phyloP scores from a whole-genome alignment of 2,888 invertebrate genomes.

The Melipona bicolor region DNA sequence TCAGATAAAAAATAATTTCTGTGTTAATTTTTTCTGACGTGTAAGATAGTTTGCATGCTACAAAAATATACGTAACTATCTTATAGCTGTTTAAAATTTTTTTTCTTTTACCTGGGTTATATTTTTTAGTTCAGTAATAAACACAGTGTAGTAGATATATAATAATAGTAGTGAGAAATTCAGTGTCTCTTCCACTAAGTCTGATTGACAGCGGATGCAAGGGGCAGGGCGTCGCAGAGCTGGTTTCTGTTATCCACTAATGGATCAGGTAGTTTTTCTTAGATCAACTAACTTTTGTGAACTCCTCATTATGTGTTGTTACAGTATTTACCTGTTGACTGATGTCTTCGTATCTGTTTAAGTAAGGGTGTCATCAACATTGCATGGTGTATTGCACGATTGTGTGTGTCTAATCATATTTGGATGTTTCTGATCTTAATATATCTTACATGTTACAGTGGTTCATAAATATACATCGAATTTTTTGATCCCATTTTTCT shows the following conservation, averaged over 20 bases:
- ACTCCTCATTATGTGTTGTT: conserved; percentile 63
- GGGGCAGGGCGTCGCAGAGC: conserved; percentile 78
- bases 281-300: conserved; percentile 64
- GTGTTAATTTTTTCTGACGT: not conserved
- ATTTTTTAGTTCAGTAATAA: conserved; percentile 17
- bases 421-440: conserved; percentile 27
- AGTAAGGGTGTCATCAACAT: conserved; percentile 58
- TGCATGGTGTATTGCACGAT: conserved; percentile 65
- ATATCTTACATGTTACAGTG: conserved; percentile 19
- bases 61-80: conserved; percentile 7
- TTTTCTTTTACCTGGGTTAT: conserved; percentile 24
- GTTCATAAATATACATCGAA: not conserved
- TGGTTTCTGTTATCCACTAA: conserved; percentile 79
- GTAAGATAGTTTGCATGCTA: conserved; percentile 34
- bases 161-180: conserved; percentile 64
- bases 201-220: conserved; percentile 76
- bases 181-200: conserved; percentile 73
- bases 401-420: conserved; percentile 39
- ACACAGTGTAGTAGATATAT: conserved; percentile 5
- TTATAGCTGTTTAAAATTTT: conserved; percentile 26
- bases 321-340: conserved; percentile 66
- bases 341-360: conserved; percentile 61
- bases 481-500: not conserved
- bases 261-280: conserved; percentile 78
- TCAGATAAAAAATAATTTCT: not conserved